These are phyloP conservation scores for Drosophila tanythrix DNA, from an alignment of 2,888 invertebrate species.

Conservation along the genomic window DNA sequence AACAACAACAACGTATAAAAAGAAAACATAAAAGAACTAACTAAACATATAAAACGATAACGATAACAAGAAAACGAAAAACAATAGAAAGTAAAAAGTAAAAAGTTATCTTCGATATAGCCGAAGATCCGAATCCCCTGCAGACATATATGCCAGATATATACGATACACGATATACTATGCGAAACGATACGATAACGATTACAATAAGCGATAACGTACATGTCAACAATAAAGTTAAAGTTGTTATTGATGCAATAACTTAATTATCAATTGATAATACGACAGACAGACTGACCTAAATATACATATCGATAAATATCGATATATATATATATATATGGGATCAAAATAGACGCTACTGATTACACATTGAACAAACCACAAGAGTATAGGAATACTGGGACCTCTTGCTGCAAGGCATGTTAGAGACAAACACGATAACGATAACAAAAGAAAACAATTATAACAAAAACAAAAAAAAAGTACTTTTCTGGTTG, in stretches of 20 bases:
- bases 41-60: conserved; percentile 14
- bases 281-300: not conserved
- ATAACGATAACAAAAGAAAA: conserved; percentile 4
- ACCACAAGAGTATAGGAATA: not conserved
- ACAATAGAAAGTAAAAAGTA: not conserved
- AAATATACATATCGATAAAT: not conserved
- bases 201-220: conserved; percentile 6
- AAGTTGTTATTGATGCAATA: not conserved
- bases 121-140: not conserved
- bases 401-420: not conserved
- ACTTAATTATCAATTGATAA: not conserved
- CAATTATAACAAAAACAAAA: conserved; percentile 1
- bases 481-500: conserved; percentile 3
- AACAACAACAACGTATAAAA: conserved; percentile 48
- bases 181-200: conserved; percentile 4
- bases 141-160: not conserved
- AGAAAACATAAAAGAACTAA: not conserved
- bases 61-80: not conserved
- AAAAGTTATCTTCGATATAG: not conserved
- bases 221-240: not conserved
- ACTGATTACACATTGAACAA: not conserved
- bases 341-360: not conserved
- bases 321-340: not conserved
- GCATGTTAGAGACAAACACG: conserved; percentile 11
- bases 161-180: not conserved